Evolutionary conservation across 2,888 invertebrate species (phyloP).

Genomic region (Agonopterix heracliana): DNA sequence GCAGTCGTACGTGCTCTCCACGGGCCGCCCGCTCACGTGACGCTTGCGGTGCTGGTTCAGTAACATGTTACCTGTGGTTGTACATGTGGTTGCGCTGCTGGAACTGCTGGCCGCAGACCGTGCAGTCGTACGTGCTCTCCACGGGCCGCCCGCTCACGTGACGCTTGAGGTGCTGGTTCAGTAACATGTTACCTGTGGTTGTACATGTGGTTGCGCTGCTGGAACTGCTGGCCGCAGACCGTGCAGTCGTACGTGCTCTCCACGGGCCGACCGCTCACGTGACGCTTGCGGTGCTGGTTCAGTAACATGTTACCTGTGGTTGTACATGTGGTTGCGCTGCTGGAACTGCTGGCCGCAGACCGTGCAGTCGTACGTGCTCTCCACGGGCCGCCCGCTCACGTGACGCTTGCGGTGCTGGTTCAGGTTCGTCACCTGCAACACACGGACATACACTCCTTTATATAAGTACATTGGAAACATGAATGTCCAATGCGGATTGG

Average conservation of each 20-base stretch:
- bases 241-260: constrained; percentile 60
- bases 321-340: constrained; percentile 65
- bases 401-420: constrained; percentile 72
- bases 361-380: constrained; percentile 56
- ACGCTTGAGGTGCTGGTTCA: constrained; percentile 71
- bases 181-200: constrained; percentile 62
- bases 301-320: constrained; percentile 42
- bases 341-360: constrained; percentile 64
- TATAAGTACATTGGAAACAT: too few species aligned
- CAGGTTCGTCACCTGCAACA: constrained; percentile 63
- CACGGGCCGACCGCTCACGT: constrained; percentile 54
- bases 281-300: constrained; percentile 71
- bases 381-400: constrained; percentile 53
- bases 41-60: constrained; percentile 71
- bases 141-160: too few species aligned
- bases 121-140: constrained; percentile 60
- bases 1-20: constrained; percentile 61
- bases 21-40: too few species aligned
- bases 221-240: constrained; percentile 62
- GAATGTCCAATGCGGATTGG: too few species aligned
- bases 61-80: constrained; percentile 61
- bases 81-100: constrained; percentile 66
- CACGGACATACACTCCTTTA: too few species aligned
- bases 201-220: constrained; percentile 66
- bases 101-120: constrained; percentile 62